Percentiles rank a stretch among this genome's conserved stretches.
Evolutionary conservation across 2,797 vertebrate genomes (phyloP).

Genomic region (Gallinago solitaria): DNA sequence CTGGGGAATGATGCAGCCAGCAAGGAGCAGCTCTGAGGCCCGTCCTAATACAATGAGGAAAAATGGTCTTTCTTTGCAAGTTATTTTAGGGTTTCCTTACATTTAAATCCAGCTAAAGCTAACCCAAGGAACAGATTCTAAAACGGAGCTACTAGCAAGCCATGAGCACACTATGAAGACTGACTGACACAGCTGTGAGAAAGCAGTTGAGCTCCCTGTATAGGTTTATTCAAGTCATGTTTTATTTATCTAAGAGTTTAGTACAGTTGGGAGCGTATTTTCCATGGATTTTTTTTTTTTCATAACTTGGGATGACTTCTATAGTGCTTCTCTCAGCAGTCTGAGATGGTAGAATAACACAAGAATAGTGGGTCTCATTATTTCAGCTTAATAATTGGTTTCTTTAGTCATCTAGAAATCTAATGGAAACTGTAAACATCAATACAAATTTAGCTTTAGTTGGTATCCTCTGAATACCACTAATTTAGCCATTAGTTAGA

Average conservation of each 20-base stretch:
- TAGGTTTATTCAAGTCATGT: neutral
- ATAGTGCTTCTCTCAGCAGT: neutral
- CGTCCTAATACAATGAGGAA: neutral
- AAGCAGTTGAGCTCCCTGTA: neutral
- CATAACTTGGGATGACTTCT: neutral
- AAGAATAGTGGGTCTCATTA: slow-evolving; percentile 10
- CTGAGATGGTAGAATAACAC: neutral
- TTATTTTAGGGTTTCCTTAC: neutral
- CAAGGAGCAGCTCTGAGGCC: neutral
- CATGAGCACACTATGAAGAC: neutral
- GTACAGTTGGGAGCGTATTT: neutral
- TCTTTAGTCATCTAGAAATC: slow-evolving; percentile 41
- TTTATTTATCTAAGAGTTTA: slow-evolving; percentile 32
- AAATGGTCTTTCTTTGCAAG: neutral
- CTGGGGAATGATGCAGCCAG: neutral
- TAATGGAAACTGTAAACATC: slow-evolving; percentile 52
- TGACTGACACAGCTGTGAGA: neutral
- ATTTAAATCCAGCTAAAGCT: neutral
- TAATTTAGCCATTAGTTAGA: slow-evolving; percentile 47
- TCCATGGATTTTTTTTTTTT: neutral
- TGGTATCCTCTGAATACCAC: slow-evolving; percentile 19
- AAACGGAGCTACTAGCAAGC: neutral
- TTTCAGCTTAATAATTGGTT: slow-evolving; percentile 35
- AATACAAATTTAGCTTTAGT: slow-evolving; percentile 44
- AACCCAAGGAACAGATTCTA: neutral